Base-by-base conservation (phyloP, 2,797 vertebrate species). In the Aphelocoma californica region DNA sequence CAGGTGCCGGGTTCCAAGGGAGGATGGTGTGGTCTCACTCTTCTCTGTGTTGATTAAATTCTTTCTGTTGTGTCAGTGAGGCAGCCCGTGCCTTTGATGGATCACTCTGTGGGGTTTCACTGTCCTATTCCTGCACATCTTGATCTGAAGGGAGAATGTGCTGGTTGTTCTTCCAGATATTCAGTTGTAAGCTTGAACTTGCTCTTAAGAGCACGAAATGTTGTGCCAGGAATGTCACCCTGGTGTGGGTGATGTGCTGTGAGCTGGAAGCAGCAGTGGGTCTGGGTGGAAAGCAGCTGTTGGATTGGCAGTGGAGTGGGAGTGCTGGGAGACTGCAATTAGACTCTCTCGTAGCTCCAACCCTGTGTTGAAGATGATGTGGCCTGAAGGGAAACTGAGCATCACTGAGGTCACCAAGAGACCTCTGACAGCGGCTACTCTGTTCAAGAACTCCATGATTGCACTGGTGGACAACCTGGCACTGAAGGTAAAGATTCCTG, bases 401-500 rank as follows among this genome's bases (percentile, higher is more conserved):
- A 99, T 99, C 96, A 99, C 99, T 0, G 99, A 99, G 96, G 99
- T 99, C 95, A 99, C 99, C 96, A 99, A 99, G 90, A 98, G 99
- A 4, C 99, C 99, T 10, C 97, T 99, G 86, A 99, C 99, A 0
- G 99, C 99, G 3, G 99, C 98, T 45, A 98, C 99, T 3, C 98
- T 99, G 73, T 99, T 99, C 96, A 99, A 99, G 97, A 99, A 98
- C 98, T 99, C 99, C 86, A 99, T 99, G 99, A 99, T 99, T 96
- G 98, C 98, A 14, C 88, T 99, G 93, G 99, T 99, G 96, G 99
- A 99, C 96, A 99, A 99, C 96, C 97, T 99, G 92, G 98, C 98
- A 48, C 98, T 98, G 48, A 99, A 99, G 99, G 99, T 99, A 98
- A 97, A 26, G 25, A 50, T 50, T 83, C 29, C 45, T 78, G 8